Conservation (phyloP, 2,113 vertebrate species). For the Cololabis saira region DNA sequence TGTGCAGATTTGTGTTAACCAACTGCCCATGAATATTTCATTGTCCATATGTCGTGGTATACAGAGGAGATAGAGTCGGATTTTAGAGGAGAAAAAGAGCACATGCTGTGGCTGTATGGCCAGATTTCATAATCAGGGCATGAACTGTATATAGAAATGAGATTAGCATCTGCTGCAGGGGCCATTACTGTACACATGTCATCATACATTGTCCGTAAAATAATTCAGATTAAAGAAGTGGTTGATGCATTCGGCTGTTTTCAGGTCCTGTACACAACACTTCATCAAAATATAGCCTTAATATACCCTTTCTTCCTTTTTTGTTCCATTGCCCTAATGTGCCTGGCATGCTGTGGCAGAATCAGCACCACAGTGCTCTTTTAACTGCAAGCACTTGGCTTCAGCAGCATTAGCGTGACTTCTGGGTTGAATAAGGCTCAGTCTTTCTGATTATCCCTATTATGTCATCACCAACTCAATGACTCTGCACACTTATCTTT, state of each 20-base stretch:
- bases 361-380: slow-evolving; percentile 21
- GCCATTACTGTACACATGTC: slow-evolving; percentile 10
- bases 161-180: slow-evolving; percentile 39
- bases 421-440: slow-evolving; percentile 21
- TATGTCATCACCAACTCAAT: slow-evolving; percentile 45
- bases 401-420: slow-evolving; percentile 29
- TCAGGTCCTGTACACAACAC: not conserved
- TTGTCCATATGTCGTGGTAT: slow-evolving; percentile 70
- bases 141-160: slow-evolving; percentile 33
- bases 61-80: slow-evolving; percentile 53
- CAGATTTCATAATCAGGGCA: slow-evolving; percentile 55
- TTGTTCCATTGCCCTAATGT: slow-evolving; percentile 19
- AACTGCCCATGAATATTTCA: slow-evolving; percentile 75
- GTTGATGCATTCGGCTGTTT: not conserved
- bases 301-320: not conserved
- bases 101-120: slow-evolving; percentile 35
- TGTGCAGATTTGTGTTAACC: slow-evolving; percentile 73
- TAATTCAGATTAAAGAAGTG: slow-evolving; percentile 6
- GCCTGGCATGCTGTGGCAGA: slow-evolving; percentile 11
- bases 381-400: slow-evolving; percentile 29
- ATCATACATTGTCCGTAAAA: slow-evolving; percentile 1
- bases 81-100: slow-evolving; percentile 64
- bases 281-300: not conserved
- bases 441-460: slow-evolving; percentile 37
- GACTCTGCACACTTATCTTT: slow-evolving; percentile 24